phyloP scores from a whole-genome alignment of 53 echinoderm and acorn worm species.

The Luidia sarsii region DNA sequence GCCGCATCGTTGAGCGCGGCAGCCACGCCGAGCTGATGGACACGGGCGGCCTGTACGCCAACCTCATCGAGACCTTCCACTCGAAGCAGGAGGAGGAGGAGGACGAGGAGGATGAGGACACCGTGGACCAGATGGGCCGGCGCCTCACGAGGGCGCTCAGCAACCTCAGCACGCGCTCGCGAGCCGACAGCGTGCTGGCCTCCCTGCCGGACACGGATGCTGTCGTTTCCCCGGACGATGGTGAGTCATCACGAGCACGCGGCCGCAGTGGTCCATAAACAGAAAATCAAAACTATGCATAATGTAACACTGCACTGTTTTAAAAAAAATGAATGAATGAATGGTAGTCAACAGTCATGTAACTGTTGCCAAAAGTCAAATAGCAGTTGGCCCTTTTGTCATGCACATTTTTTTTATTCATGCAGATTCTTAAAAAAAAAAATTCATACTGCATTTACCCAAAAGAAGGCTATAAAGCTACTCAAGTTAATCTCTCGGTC shows the following conservation, averaged over 20 bases:
- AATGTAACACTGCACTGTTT: background rate
- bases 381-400: too few relatives aligned
- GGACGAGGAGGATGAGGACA: constrained; percentile 39
- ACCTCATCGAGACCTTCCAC: constrained; percentile 80
- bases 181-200: constrained; percentile 45
- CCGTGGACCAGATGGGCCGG: constrained; percentile 3
- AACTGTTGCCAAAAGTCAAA: too few relatives aligned
- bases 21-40: constrained; percentile 72
- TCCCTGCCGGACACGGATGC: constrained; percentile 31
- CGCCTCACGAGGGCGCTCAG: constrained; percentile 37
- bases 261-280: too few relatives aligned
- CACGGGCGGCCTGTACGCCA: constrained; percentile 65
- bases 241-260: constrained; percentile 23
- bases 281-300: too few relatives aligned
- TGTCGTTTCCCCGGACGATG: constrained; percentile 25
- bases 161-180: constrained; percentile 35
- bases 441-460: too few relatives aligned
- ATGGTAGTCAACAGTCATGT: too few relatives aligned
- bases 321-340: constrained; percentile 9
- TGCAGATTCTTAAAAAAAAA: too few relatives aligned
- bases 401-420: too few relatives aligned
- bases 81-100: constrained; percentile 69
- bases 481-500: too few relatives aligned
- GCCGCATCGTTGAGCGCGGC: constrained; percentile 76
- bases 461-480: too few relatives aligned